Percentiles rank a stretch among this genome's conserved stretches.
Evolutionary conservation across 2,797 vertebrate species (phyloP).

Genomic region (Kryptolebias ocellatus): DNA sequence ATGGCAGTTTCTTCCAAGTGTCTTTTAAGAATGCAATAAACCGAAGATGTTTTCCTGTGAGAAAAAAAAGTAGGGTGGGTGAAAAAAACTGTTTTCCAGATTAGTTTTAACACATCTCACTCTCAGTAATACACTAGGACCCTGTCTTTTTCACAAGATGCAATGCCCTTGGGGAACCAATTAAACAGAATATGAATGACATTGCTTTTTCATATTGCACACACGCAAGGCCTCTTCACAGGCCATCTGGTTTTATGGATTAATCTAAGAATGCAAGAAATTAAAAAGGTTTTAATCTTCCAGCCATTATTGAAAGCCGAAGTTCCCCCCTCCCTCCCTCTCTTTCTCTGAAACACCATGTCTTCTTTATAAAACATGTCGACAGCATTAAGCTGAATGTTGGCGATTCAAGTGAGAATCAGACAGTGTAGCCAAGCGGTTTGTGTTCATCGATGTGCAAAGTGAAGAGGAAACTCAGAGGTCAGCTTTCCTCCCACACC

Average conservation of each 20-base stretch:
- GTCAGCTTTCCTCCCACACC: conserved; percentile 16
- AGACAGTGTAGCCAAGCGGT: not conserved
- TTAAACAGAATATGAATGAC: conserved; percentile 82
- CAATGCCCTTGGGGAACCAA: conserved; percentile 78
- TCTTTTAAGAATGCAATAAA: not conserved
- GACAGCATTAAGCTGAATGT: conserved; percentile 13
- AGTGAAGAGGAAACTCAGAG: conserved; percentile 16
- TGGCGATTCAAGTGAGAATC: conserved; percentile 17
- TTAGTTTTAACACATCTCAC: conserved; percentile 45
- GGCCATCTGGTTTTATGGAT: conserved; percentile 78
- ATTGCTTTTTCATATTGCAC: conserved; percentile 66
- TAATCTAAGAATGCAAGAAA: conserved; percentile 72
- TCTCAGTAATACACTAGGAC: conserved; percentile 56
- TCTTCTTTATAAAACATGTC: conserved; percentile 26
- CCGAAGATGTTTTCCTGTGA: conserved; percentile 21
- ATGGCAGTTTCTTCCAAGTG: not conserved
- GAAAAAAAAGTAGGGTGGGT: not conserved
- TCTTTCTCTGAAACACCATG: conserved; percentile 29
- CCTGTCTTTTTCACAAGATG: conserved; percentile 63
- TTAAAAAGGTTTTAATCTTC: conserved; percentile 72
- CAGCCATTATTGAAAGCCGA: conserved; percentile 58
- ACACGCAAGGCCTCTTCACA: conserved; percentile 68
- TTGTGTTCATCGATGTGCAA: conserved; percentile 9
- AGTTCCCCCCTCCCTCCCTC: conserved; percentile 43
- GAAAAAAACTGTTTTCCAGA: conserved; percentile 41